Conservation (phyloP, 2,113 vertebrate genomes). For the Dermatemys mawii region DNA sequence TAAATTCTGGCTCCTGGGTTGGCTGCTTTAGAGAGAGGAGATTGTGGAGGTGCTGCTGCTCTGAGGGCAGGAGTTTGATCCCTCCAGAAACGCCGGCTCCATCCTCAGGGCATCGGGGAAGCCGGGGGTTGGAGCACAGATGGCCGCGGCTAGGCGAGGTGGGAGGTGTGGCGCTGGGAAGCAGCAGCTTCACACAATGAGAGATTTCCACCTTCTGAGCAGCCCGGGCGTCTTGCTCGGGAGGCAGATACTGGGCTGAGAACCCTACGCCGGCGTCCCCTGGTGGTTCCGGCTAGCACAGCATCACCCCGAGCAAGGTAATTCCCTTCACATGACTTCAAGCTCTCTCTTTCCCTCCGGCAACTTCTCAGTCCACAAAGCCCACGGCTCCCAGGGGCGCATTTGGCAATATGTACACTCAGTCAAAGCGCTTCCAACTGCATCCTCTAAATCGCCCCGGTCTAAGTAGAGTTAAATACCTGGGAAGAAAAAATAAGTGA, state of each 20-base stretch:
- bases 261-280: slow-evolving; percentile 68
- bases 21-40: background rate
- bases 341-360: background rate
- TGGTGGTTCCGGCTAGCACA: slow-evolving; percentile 18
- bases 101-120: slow-evolving; percentile 35
- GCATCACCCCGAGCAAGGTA: background rate
- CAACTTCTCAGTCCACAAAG: background rate
- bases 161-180: slow-evolving; percentile 3
- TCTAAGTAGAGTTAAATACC: background rate
- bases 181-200: slow-evolving; percentile 17
- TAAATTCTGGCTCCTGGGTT: background rate
- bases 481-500: background rate
- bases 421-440: background rate
- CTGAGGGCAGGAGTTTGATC: slow-evolving; percentile 1
- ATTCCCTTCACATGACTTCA: background rate
- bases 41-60: background rate
- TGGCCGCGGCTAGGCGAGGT: background rate
- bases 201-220: slow-evolving; percentile 59
- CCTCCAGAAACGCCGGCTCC: slow-evolving; percentile 60
- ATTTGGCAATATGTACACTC: background rate
- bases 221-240: slow-evolving; percentile 46
- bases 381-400: background rate
- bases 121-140: slow-evolving; percentile 16
- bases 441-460: background rate
- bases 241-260: background rate